Percentiles rank a stretch among this genome's conserved stretches.
Conservation (phyloP, 2,888 invertebrate genomes). For the Celastrina argiolus region DNA sequence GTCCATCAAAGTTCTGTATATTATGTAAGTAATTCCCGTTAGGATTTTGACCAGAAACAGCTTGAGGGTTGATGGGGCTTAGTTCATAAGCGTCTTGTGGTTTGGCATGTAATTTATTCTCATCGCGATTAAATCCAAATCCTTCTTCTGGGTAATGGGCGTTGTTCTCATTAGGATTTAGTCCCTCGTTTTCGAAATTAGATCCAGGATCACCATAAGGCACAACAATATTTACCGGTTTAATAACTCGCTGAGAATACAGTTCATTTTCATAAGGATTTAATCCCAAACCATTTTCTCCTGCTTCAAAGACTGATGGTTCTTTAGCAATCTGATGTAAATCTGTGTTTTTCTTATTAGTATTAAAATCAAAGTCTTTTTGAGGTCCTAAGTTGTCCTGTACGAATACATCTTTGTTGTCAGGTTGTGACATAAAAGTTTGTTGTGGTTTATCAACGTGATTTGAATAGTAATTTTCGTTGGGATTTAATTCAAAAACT, state of each 20-base stretch:
- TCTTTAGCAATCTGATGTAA: not conserved
- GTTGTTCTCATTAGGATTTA: not conserved
- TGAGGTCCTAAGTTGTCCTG: not conserved
- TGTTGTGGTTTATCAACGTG: not conserved
- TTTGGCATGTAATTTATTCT: not conserved
- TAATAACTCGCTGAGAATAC: not conserved
- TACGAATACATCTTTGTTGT: not conserved
- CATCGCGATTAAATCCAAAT: not conserved
- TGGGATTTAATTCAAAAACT: not conserved
- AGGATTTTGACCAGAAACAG: not conserved
- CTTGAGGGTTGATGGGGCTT: not conserved
- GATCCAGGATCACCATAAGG: not conserved
- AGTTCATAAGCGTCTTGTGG: not conserved
- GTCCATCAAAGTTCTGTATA: not conserved
- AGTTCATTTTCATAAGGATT: not conserved
- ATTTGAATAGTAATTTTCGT: not conserved
- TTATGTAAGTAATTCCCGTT: not conserved
- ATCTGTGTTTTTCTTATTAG: too few species aligned
- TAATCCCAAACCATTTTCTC: not conserved
- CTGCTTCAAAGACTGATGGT: not conserved
- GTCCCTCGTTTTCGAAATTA: not conserved
- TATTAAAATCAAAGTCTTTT: not conserved
- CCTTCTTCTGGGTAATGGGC: not conserved
- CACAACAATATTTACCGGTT: not conserved
- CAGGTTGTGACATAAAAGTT: not conserved